Base-by-base conservation (phyloP, 2,888 invertebrate genomes). In the Beris morrisii region DNA sequence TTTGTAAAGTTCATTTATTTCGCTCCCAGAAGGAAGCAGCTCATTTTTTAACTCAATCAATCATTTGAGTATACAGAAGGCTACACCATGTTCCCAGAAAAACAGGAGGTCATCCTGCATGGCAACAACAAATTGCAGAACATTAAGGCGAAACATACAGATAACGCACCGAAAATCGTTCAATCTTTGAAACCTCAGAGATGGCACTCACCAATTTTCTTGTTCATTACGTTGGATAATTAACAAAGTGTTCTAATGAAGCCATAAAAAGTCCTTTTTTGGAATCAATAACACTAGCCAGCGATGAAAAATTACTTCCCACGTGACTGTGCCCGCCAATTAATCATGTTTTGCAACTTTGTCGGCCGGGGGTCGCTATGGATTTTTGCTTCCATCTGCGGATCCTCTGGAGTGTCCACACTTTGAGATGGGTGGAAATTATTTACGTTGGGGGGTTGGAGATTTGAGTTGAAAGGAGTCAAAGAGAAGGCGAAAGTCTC, bases 181-280 rank as follows among this genome's bases (percentile, higher is more conserved):
- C 38, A 58, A 48, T 46, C 22, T 56, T 61, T 48, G 2, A 43
- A 54, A 28, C 53, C 15, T 64, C 43, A 53, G 13, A 13, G 13
- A 50, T 52, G 5, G 38, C 58, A 31, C n/a, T 46, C 43, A 44
- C 58, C 12, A 31, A 50, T 57, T 63, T 58, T 53, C 65, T 64
- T 66, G 58, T 66, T 69, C 69, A 69, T 69, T 66, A 69, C 58
- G 59, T 66, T 69, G 69, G 59, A 69, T 69, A 69, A 69, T 69
- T 69, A 69, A 69, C 69, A 64, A 69, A 69, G 64, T 54, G 66
- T 52, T 52, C 57, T 57, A 65, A 65, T 65, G 65, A 65, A 65
- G 65, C 65, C 65, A 65, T 65, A 56, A 65, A 65, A 44, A 65
- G 57, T 65, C 65, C 57, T 65, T 65, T n/a, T 65, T 53, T 50